phyloP scores from a whole-genome alignment of 2,113 vertebrate genomes.

The Cottus gobio region DNA sequence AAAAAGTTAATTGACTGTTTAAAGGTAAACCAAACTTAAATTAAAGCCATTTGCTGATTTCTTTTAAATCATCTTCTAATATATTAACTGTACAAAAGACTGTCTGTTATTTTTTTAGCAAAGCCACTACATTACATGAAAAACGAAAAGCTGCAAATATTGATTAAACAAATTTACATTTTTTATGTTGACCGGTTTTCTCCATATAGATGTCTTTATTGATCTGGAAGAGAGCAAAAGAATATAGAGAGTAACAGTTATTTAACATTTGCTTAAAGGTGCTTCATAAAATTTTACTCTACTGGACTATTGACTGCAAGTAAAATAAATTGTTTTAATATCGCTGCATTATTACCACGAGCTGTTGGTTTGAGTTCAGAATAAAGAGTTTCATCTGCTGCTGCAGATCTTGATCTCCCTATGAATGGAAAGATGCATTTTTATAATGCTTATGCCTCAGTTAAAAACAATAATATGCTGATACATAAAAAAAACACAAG shows the following conservation, averaged over 20 bases:
- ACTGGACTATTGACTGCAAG: neutral
- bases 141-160: neutral
- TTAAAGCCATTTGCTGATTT: neutral
- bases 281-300: neutral
- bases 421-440: neutral
- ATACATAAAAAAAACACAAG: neutral
- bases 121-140: neutral
- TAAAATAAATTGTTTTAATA: neutral
- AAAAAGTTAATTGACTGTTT: neutral
- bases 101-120: neutral
- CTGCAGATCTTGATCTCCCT: constrained; percentile 9
- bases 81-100: neutral
- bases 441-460: neutral
- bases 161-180: neutral
- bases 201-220: neutral
- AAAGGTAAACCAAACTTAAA: neutral
- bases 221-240: neutral
- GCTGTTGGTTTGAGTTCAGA: constrained; percentile 22
- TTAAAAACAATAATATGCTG: neutral
- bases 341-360: neutral
- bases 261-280: neutral
- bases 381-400: constrained; percentile 10
- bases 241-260: neutral
- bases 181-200: neutral
- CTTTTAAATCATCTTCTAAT: no score